These are phyloP conservation scores for Pangasianodon gigas DNA, from an alignment of 2,113 vertebrate genomes.

Conservation along the genomic window DNA sequence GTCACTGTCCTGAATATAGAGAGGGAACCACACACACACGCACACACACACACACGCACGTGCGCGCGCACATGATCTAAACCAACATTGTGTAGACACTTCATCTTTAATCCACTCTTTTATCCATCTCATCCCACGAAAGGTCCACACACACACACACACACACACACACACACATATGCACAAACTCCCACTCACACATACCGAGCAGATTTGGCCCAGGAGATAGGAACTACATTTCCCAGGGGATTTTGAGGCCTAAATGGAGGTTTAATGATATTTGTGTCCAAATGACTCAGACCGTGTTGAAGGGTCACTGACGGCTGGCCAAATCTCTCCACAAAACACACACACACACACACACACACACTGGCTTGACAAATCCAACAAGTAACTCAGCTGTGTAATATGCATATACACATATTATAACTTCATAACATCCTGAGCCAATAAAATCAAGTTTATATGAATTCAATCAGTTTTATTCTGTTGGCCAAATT, in stretches of 20 bases:
- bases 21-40: constrained; percentile 41
- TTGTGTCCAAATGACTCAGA: constrained; percentile 30
- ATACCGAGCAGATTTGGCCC: neutral
- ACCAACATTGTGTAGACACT: constrained; percentile 39
- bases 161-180: constrained; percentile 28
- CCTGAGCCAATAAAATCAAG: neutral
- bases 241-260: constrained; percentile 42
- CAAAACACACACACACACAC: neutral
- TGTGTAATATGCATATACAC: neutral
- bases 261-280: constrained; percentile 43
- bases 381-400: neutral
- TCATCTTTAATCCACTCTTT: constrained; percentile 56
- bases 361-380: neutral
- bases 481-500: neutral
- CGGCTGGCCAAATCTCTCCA: neutral
- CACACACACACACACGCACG: constrained; percentile 42
- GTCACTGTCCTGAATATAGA: constrained; percentile 81
- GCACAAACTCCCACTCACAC: neutral
- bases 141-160: constrained; percentile 41
- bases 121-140: constrained; percentile 55
- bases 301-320: constrained; percentile 16
- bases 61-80: constrained; percentile 29
- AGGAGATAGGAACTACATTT: constrained; percentile 42
- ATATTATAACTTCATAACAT: neutral
- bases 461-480: neutral